Conservation (phyloP, 2,888 invertebrate genomes). For the Pammene aurita region DNA sequence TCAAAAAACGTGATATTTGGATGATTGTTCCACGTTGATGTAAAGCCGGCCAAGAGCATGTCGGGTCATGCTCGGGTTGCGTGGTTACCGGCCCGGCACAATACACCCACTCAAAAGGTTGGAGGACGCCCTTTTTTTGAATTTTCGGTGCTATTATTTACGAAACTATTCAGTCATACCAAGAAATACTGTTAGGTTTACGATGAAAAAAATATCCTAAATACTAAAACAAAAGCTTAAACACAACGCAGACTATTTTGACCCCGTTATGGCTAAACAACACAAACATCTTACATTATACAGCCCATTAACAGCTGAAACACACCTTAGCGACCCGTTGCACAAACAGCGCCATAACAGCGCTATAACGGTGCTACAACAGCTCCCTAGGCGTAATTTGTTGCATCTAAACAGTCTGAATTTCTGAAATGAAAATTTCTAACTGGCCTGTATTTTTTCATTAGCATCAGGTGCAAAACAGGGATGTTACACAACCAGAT, state of each 20-base stretch:
- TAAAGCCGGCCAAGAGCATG: too few species aligned
- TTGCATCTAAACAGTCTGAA: not conserved
- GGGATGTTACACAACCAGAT: too few species aligned
- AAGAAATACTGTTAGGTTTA: too few species aligned
- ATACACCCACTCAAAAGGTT: too few species aligned
- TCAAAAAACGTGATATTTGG: too few species aligned
- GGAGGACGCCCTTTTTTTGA: too few species aligned
- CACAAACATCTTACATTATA: not conserved
- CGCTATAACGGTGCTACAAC: not conserved
- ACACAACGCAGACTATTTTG: not conserved
- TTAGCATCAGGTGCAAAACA: constrained; percentile 1
- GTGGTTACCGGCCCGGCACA: too few species aligned
- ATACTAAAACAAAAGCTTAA: not conserved
- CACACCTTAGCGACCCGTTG: constrained; percentile 14
- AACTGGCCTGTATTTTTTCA: constrained; percentile 16
- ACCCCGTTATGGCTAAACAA: not conserved
- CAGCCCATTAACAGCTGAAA: not conserved
- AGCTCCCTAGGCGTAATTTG: constrained; percentile 1
- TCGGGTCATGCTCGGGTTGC: too few species aligned
- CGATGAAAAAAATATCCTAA: too few species aligned
- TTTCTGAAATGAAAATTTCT: not conserved
- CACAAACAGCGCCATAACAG: not conserved
- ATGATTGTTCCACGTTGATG: too few species aligned
- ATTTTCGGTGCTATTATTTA: too few species aligned
- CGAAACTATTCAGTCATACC: too few species aligned